Base-by-base conservation (phyloP, 1,140 invertebrate genomes). In the Gonatopus flavifemur region DNA sequence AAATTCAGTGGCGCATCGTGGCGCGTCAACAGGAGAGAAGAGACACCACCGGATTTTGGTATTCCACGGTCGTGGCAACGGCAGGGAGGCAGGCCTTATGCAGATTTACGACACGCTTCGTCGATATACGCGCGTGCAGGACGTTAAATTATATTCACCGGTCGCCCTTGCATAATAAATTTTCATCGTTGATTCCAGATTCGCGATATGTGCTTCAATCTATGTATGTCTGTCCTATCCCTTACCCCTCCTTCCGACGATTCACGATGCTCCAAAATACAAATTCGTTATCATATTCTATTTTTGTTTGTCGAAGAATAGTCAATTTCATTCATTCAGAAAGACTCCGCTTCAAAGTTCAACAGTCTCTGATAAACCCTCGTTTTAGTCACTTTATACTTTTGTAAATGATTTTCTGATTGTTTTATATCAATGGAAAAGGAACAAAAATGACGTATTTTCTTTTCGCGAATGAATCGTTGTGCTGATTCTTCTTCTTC, bases 101-200 rank as follows among this genome's bases (percentile, higher is more conserved):
- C 15, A 59, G 30, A 60, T 55, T 21, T 13, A 30, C 19, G 16
- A 55, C 38, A 35, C n/a, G 46, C 38, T 22, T 55, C 58, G 51
- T 61, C 36, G 40, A 55, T 55, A 55, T 55, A 19, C 16, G 25
- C 32, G 42, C 37, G 32, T 18, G 38, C 18, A 19, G 41, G 18
- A 15, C 41, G 35, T 44, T 56, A 55, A 61, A 61, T 61, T 59
- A 61, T 61, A n/a, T n/a, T 38, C 37, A 19, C 18, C 21, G 9
- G 9, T 55, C 40, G 38, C 22, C 21, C 8, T 2, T 8, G 42
- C 20, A 40, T 30, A 20, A 46, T 44, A 46, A 25, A 39, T 21
- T 28, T 54, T 20, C 28, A 43, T 16, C 22, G 10, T n/a, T 35
- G 32, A 20, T 37, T 35, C 20, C 25, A 8, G 25, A 37, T 16